Conservation (phyloP, 2,113 vertebrate species). For the Hemicordylus capensis region DNA sequence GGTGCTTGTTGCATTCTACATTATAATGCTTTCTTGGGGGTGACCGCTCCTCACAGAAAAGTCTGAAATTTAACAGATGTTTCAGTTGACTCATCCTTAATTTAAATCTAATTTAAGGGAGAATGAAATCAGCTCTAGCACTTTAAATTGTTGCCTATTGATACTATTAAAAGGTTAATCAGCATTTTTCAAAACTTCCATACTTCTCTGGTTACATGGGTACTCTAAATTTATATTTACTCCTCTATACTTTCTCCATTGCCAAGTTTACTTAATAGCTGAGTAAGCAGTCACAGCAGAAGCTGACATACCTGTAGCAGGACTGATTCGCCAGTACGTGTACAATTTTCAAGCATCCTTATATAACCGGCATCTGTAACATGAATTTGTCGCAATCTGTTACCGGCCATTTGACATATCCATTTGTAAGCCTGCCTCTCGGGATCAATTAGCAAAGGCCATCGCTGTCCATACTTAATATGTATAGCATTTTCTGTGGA, state of each 20-base stretch:
- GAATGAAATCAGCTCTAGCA: neutral
- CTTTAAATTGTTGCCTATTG: neutral
- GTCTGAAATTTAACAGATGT: neutral
- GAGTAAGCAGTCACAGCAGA: neutral
- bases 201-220: neutral
- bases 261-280: neutral
- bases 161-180: neutral
- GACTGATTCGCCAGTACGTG: slow-evolving; percentile 61
- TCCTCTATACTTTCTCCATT: neutral
- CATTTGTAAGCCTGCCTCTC: slow-evolving; percentile 67
- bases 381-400: slow-evolving; percentile 51
- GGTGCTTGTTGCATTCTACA: neutral
- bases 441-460: slow-evolving; percentile 74
- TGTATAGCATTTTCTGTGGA: slow-evolving; percentile 74
- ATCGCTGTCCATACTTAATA: slow-evolving; percentile 57
- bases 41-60: neutral
- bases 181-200: neutral
- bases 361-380: slow-evolving; percentile 50
- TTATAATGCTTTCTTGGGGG: neutral
- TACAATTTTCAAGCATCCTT: slow-evolving; percentile 54
- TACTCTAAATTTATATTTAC: neutral
- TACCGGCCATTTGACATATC: slow-evolving; percentile 69
- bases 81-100: neutral
- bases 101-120: neutral
- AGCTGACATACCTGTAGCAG: slow-evolving; percentile 64